Base-by-base conservation (phyloP, 2,888 invertebrate species). In the Protodeltote pygarga region DNA sequence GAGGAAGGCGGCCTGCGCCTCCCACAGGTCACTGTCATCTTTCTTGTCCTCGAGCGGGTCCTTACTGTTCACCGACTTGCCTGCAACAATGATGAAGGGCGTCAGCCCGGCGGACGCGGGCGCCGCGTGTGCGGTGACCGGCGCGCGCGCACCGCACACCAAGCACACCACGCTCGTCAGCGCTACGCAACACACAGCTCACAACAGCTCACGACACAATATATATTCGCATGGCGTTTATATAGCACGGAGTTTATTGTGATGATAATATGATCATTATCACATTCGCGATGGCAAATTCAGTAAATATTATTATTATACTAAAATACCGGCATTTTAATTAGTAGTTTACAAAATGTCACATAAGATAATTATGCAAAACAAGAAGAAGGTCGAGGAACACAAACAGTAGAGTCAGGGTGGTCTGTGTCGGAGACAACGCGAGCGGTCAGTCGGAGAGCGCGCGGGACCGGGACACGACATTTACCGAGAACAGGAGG, bases 1-100 rank as follows among this genome's bases (percentile, higher is more conserved):
- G 77, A 98, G 95, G 93, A 98, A 98, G 85, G 98, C 98, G 69
- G 98, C 96, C 89, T 97, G 97, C 82, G 97, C 97, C 93, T 98
- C 97, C 96, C 97, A 97, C 68, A 97, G 94, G 91, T 96, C 96
- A 75, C 94, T 95, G 88, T 96, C 96, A 87, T 96, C 96, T 88
- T 96, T 96, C 81, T 93, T 94, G 85, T 95, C 95, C 68, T 94
- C 94, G 71, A 91, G 83, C 69, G 93, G 92, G 84, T 95, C 95
- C 87, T 94, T 94, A 75, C 60, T 85, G 84, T 89, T 92, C 83
- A 89, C 92, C 79, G 94, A 93, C 89, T 94, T 94, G 86, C 94
- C 94, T 94, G 93, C 67, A 93, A 93, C 90, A 92, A 85, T 65
- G 79, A 85, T 73, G 73, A 75, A 79, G 71, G 76, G 77, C 81